Base-by-base conservation (phyloP, 2,888 invertebrate species). In the Polymixis flavicincta region DNA sequence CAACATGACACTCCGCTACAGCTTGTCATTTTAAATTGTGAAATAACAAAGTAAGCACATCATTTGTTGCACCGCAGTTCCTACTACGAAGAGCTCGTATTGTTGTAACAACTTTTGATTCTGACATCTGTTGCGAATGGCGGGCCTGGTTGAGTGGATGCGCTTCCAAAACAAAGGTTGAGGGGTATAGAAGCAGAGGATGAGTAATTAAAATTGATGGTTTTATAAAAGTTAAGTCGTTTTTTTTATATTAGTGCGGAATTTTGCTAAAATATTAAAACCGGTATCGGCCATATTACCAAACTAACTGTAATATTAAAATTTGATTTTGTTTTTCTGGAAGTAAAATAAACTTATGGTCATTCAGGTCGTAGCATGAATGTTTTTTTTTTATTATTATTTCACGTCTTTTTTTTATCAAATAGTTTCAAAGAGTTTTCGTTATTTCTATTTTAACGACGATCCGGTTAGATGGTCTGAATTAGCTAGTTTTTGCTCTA, bases 111-210 rank as follows among this genome's bases (percentile, higher is more conserved):
- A 69, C 55, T 70, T 61, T 63, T 42, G 74, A 67, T 50, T 54
- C 32, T 32, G 50, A 54, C 63, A 75, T 65, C 78, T 78, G 77
- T 77, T 77, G 54, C 59, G 37, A 71, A 67, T 48, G 22, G 57
- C 32, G 5, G 4, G 61, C 4, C 54, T 22, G 14, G 50, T 25
- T 14, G 57, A 63, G 45, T 66, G 28, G 37, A 66, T 60, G 48
- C 5, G 25, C 17, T 22, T 17, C 25, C 14, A 52, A 59, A 25
- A 42, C 52, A 48, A 65, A 71, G 52, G 19, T 45, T 45, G 42
- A 45, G 11, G 25, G 37, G 19, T n/a, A n/a, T 19, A 57, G 4
- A 50, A 8, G 59, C 6, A 32, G 65, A 60, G 25, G 9, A 59
- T 45, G 25, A 2, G 4, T 19, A 6, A 54, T 48, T 8, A 8